phyloP scores from a whole-genome alignment of 2,113 vertebrate genomes.

The Polypterus bichir region DNA sequence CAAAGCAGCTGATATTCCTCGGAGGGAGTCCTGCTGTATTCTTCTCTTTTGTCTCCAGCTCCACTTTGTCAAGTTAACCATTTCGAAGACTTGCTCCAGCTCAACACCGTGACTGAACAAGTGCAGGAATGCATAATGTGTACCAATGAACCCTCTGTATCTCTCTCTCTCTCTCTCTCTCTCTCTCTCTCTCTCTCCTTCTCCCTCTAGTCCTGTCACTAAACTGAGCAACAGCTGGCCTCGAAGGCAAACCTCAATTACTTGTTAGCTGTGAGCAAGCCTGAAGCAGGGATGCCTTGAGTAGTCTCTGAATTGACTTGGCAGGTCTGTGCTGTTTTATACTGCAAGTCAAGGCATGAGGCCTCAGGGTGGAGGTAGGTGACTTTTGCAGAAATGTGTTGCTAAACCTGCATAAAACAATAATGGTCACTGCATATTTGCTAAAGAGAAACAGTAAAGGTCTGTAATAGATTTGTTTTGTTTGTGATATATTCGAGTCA shows the following conservation, averaged over 20 bases:
- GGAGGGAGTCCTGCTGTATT: neutral
- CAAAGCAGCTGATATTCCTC: too few relatives aligned
- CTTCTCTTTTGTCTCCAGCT: neutral
- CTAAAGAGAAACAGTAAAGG: too few relatives aligned
- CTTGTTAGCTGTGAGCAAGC: slow-evolving; percentile 13
- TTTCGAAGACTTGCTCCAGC: neutral
- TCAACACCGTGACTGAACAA: neutral
- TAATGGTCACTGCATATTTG: too few relatives aligned
- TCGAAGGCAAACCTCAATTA: neutral
- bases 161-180: neutral
- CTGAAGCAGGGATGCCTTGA: slow-evolving; percentile 15
- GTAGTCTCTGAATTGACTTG: slow-evolving; percentile 9
- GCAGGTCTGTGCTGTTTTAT: slow-evolving; percentile 9
- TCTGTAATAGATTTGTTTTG: too few relatives aligned
- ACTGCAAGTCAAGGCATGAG: slow-evolving; percentile 8
- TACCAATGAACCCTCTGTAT: neutral
- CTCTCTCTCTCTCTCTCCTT: slow-evolving; percentile 8
- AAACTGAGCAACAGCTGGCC: slow-evolving; percentile 14
- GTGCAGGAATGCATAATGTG: slow-evolving; percentile 15
- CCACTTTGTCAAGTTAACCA: neutral
- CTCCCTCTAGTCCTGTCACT: slow-evolving; percentile 11
- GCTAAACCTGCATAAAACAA: too few relatives aligned
- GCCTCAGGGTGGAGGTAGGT: slow-evolving; percentile 13
- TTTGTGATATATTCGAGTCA: too few relatives aligned
- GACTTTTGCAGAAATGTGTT: too few relatives aligned